phyloP scores from a whole-genome alignment of 2,888 invertebrate species.

The Zeuzera pyrina region DNA sequence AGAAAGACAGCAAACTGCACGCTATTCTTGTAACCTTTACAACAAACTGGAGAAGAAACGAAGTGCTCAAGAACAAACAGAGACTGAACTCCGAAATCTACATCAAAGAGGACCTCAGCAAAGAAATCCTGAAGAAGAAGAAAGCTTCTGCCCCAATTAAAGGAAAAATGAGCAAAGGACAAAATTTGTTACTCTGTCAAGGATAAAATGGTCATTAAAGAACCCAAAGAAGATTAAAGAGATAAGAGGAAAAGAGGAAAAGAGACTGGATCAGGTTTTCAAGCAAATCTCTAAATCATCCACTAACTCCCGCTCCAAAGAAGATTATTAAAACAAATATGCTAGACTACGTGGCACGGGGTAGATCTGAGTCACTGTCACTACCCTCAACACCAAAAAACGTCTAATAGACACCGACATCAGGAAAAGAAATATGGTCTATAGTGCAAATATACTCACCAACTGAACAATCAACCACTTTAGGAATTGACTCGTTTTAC shows the following conservation, averaged over 20 bases:
- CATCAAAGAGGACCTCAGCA: constrained; percentile 4
- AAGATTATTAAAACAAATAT: not conserved
- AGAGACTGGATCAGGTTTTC: not conserved
- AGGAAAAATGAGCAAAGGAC: constrained; percentile 6
- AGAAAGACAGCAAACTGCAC: not conserved
- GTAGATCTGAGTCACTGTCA: not conserved
- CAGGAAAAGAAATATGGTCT: constrained; percentile 1
- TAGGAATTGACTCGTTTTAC: not conserved
- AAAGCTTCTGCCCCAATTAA: constrained; percentile 4
- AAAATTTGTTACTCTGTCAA: constrained; percentile 4
- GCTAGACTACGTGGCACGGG: not conserved
- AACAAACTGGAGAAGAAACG: constrained; percentile 6
- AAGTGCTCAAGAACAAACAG: constrained; percentile 5
- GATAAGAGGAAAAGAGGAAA: constrained; percentile 5
- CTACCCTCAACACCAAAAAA: not conserved
- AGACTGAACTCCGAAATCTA: constrained; percentile 1
- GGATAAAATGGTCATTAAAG: constrained; percentile 6
- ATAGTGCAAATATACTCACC: constrained; percentile 5
- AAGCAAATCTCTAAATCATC: not conserved
- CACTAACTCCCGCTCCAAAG: not conserved
- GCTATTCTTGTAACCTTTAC: constrained; percentile 7
- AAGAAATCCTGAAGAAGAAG: constrained; percentile 5
- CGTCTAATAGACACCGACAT: constrained; percentile 1
- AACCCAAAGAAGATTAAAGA: constrained; percentile 2
- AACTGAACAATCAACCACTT: constrained; percentile 1